Evolutionary conservation across 1,140 invertebrate species (phyloP).

Genomic region (Heliconius eleuchia): DNA sequence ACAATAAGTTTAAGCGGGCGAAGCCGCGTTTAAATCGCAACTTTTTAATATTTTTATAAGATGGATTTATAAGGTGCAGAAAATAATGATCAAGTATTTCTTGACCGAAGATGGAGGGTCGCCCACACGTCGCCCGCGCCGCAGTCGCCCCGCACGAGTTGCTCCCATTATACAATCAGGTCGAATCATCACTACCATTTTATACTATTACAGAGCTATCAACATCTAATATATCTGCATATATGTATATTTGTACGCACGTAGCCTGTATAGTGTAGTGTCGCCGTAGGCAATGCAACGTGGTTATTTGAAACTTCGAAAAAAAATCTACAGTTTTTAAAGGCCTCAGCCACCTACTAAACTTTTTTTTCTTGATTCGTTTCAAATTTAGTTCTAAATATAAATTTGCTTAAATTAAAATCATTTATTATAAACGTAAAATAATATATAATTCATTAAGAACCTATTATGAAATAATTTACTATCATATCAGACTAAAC

Average conservation of each 20-base stretch:
- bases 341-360: no score
- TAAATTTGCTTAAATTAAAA: not conserved
- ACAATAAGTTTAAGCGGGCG: no score
- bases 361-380: no score
- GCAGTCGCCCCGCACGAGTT: slow-evolving; percentile 57
- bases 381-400: not conserved
- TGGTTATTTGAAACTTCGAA: not conserved
- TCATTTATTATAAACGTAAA: not conserved
- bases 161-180: slow-evolving; percentile 75
- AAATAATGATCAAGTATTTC: slow-evolving; percentile 32
- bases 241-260: not conserved
- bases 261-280: not conserved
- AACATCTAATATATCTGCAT: slow-evolving; percentile 31
- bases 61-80: slow-evolving; percentile 30
- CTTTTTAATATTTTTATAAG: not conserved
- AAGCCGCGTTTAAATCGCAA: no score
- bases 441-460: not conserved
- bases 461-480: not conserved
- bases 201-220: slow-evolving; percentile 40
- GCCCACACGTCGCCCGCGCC: slow-evolving; percentile 61
- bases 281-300: not conserved
- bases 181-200: slow-evolving; percentile 57
- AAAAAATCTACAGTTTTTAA: not conserved
- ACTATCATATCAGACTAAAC: not conserved
- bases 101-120: slow-evolving; percentile 41